Base-by-base conservation (phyloP, 2,797 vertebrate species). In the Diplodus puntazzo region DNA sequence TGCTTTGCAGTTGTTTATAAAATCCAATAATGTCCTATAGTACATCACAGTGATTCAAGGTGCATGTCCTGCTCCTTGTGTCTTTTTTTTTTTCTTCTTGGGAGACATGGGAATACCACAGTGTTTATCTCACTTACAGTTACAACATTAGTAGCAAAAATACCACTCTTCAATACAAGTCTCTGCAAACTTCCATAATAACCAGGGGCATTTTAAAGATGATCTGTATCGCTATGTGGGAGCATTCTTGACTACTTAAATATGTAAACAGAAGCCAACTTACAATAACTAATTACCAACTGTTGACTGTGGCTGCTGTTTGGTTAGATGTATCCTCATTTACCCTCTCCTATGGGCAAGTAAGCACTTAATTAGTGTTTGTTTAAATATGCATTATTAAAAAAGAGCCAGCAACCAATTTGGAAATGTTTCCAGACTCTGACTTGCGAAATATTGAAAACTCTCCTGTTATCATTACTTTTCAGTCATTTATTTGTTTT, bases 191-290 rank as follows among this genome's bases (percentile, higher is more conserved):
- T 63, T 59, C 17, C 61, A 54, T 48, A 39, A 81, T 75, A 73
- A 85, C 62, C 50, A 42, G 12, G 57, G 59, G 6, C 23, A 57
- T 30, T 84, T 76, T 5, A 77, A 52, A 79, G 69, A 77, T 81
- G 49, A 72, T 59, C 46, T 58, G 45, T 72, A 73, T 87, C 63
- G 57, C 45, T 34, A 64, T 69, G 62, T 76, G 30, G 39, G 43
- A 54, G 12, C 43, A 73, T 45, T 72, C 64, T 34, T 62, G 81
- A 72, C 34, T 23, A 58, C 57, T 60, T 69, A 53, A 69, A 52
- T 80, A 69, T 88, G 79, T 88, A 81, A 88, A 90, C 81, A 85
- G 83, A 81, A 85, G 87, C 80, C 25, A 70, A 63, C 53, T 57
- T 78, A 54, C 45, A 78, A 42, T 52, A 49, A 76, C 73, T 69